Evolutionary conservation across 2,888 invertebrate species (phyloP).

Genomic region (Orthosia gothica): DNA sequence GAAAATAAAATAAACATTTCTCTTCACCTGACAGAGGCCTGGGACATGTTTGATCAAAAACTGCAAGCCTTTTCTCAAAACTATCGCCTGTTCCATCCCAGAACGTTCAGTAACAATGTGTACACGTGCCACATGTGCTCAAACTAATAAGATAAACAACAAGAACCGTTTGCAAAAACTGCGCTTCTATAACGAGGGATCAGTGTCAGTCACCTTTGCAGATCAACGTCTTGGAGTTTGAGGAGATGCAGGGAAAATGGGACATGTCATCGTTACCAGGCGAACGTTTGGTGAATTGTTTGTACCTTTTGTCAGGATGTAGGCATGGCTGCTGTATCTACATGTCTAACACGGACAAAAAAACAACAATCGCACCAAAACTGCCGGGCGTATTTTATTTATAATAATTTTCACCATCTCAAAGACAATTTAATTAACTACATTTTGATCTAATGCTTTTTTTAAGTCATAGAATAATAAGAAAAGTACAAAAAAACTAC

Average conservation of each 20-base stretch:
- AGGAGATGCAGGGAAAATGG: background rate
- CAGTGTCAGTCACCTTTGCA: conserved; percentile 54
- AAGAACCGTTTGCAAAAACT: conserved; percentile 44
- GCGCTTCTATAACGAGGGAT: conserved; percentile 51
- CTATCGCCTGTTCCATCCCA: background rate
- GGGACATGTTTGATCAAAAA: conserved; percentile 1
- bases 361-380: no score
- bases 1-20: background rate
- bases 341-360: no score
- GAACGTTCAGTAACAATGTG: conserved; percentile 51
- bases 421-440: no score
- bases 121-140: conserved; percentile 50
- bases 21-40: background rate
- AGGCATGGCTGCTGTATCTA: background rate
- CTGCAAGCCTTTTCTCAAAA: conserved; percentile 2
- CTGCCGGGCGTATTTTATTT: no score
- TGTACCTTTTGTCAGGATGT: background rate
- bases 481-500: no score
- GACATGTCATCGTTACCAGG: background rate
- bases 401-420: no score
- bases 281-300: background rate
- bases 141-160: conserved; percentile 50
- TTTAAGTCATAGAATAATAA: no score
- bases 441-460: no score
- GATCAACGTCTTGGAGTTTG: conserved; percentile 22